Base-by-base conservation (phyloP, 1,140 invertebrate species). In the Anadara kagoshimensis region DNA sequence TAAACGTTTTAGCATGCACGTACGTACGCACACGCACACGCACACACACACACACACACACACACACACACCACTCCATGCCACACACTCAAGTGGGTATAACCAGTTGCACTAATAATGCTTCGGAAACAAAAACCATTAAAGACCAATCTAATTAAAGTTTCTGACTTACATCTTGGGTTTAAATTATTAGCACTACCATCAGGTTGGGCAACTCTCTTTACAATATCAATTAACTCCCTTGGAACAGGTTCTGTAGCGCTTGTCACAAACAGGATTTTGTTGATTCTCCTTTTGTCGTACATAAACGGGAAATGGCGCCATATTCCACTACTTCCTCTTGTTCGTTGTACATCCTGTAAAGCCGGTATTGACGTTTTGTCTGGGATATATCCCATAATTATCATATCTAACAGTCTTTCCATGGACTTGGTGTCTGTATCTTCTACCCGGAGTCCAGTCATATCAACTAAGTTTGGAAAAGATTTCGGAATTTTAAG, bases 401-500 rank as follows among this genome's bases (percentile, higher is more conserved):
- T 4, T 26, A 74, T 74, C 72, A 74, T 69, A 45, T 74, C 72
- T 5, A 74, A 24, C 22, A 74, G 53, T 43, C 69, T 51, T 26
- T 69, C 54, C 29, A 57, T 58, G 29, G 61, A 22, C 20, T 61
- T n/a, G 5, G 72, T 53, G 16, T 57, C 24, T 1, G 65, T 57
- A 18, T 74, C 54, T 53, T 58, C 47, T 58, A 59, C 14, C 7
- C 49, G n/a, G 29, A 73, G 47, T 24, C 72, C 72, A 24, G 72
- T 64, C 72, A 74, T 74, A 58, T 74, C 72, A 26, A 74, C 72
- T 12, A 74, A 16, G 44, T 74, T 62, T n/a, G 72, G 72, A 24
- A 74, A 69, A 22, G 24, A 57, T 43, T 64, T 69, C 20, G 72
- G 72, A 14, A 67, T 66, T 29, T 47, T 44, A 20, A 69, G 63